Conservation (phyloP, 64 coral and sea anemone genomes). For the Montipora cactus region DNA sequence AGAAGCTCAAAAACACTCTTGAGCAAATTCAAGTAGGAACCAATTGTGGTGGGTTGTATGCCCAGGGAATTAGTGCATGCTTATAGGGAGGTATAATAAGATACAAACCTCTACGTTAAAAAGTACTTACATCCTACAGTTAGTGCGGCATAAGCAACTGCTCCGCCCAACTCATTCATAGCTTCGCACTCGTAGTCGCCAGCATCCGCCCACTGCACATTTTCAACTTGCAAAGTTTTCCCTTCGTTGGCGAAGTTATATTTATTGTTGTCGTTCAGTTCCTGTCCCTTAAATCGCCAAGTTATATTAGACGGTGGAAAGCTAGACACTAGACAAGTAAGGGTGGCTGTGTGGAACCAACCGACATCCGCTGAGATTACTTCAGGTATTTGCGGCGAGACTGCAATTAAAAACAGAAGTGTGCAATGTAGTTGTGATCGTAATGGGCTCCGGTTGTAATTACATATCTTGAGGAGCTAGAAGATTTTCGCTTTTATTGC, state of each 20-base stretch:
- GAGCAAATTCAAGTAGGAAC: background rate
- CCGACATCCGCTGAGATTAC: conserved; percentile 18
- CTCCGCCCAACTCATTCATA: conserved; percentile 45
- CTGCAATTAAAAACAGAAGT: background rate
- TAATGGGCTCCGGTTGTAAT: too few species aligned
- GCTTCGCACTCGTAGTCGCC: conserved; percentile 62
- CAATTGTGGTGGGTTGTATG: too few species aligned
- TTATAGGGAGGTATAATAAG: too few species aligned
- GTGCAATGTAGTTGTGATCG: too few species aligned
- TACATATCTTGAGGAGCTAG: too few species aligned
- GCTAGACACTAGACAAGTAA: conserved; percentile 66
- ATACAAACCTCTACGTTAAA: background rate
- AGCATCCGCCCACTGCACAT: background rate
- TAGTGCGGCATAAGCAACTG: conserved; percentile 18
- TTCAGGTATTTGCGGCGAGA: conserved; percentile 43
- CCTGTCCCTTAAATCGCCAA: conserved; percentile 59
- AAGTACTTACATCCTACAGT: conserved; percentile 56
- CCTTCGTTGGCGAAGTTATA: background rate
- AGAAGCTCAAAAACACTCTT: too few species aligned
- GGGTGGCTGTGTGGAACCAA: conserved; percentile 12
- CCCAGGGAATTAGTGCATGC: too few species aligned
- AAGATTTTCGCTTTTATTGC: too few species aligned
- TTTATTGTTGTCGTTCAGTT: background rate
- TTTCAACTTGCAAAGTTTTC: conserved; percentile 25
- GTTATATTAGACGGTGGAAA: conserved; percentile 83